Evolutionary conservation across 2,888 invertebrate species (phyloP).

Genomic region (Zootermopsis nevadensis): DNA sequence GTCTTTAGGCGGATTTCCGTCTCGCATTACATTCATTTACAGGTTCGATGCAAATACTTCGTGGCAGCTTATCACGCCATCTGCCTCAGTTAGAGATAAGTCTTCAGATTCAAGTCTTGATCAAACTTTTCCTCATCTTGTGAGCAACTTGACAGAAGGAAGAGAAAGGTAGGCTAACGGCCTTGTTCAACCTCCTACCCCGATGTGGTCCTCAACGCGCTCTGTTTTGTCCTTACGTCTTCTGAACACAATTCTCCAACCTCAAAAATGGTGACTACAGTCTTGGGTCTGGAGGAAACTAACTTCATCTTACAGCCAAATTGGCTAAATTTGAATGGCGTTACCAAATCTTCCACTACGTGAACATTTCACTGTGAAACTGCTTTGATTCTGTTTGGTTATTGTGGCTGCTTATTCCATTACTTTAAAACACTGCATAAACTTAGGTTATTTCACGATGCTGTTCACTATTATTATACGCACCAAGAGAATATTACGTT

Average conservation of each 20-base stretch:
- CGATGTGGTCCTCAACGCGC: background rate
- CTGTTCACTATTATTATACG: too few species aligned
- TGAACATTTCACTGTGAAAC: too few species aligned
- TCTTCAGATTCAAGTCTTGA: slow-evolving; percentile 27
- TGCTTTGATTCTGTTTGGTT: too few species aligned
- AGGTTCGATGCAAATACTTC: slow-evolving; percentile 27
- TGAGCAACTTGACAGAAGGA: slow-evolving; percentile 4
- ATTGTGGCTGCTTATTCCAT: too few species aligned
- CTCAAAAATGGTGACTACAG: background rate
- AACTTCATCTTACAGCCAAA: background rate
- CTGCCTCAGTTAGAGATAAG: background rate
- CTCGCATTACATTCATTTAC: slow-evolving; percentile 18
- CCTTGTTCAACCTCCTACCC: background rate
- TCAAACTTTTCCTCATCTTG: slow-evolving; percentile 7
- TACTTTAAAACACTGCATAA: too few species aligned
- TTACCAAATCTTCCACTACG: background rate
- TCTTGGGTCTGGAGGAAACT: background rate
- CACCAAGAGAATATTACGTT: too few species aligned
- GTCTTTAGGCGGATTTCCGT: slow-evolving; percentile 36
- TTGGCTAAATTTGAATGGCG: background rate
- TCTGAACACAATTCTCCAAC: background rate
- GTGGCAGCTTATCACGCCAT: slow-evolving; percentile 21
- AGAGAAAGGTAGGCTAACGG: background rate
- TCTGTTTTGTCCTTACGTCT: background rate
- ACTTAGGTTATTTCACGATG: too few species aligned